Conservation (phyloP, 2,797 vertebrate species). For the Tinamus major region DNA sequence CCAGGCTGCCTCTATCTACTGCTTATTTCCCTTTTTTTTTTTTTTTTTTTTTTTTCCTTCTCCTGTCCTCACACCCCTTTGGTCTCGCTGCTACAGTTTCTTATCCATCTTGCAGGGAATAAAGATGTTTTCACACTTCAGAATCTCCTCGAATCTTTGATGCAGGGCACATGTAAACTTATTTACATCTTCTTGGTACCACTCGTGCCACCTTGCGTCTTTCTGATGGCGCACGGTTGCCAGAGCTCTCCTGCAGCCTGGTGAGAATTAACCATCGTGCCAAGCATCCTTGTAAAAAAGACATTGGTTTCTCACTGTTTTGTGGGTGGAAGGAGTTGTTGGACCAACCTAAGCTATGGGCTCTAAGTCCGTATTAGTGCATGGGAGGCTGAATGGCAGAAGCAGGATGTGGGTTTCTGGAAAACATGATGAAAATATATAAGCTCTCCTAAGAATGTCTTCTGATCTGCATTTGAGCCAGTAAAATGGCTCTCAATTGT, state of each 20-base stretch:
- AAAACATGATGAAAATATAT: accelerated
- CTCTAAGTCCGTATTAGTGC: not conserved
- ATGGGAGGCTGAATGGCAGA: not conserved
- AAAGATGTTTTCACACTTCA: not conserved
- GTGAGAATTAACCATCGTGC: not conserved
- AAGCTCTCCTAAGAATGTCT: not conserved
- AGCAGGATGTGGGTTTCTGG: not conserved
- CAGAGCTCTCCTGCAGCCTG: not conserved
- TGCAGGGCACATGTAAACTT: not conserved
- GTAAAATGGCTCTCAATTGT: accelerated
- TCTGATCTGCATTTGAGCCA: not conserved
- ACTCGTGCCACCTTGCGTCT: not conserved
- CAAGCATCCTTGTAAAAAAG: not conserved
- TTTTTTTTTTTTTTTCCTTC: not conserved
- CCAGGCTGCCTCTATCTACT: not conserved
- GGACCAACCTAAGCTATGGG: not conserved
- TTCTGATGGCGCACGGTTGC: not conserved
- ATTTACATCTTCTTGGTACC: not conserved
- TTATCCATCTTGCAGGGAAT: not conserved
- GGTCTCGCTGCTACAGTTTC: not conserved
- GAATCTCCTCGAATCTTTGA: not conserved
- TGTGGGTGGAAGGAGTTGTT: not conserved
- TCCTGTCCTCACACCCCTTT: slow-evolving; percentile 3
- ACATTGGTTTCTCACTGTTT: not conserved
- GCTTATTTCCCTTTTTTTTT: not conserved